phyloP scores from a whole-genome alignment of 2,888 invertebrate species.

The Rhogogaster chlorosoma region DNA sequence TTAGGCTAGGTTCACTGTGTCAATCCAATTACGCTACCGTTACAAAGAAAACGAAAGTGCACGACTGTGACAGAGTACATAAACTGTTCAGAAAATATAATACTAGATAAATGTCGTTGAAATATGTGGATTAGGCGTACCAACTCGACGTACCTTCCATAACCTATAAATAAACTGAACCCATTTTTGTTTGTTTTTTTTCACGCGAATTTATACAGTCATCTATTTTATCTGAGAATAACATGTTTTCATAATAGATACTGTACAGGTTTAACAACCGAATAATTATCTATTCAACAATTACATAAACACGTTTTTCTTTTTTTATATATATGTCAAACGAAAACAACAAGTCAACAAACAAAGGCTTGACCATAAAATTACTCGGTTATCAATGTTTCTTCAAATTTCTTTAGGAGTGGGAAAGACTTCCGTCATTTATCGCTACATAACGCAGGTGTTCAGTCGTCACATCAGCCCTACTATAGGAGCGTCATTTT shows the following conservation, averaged over 20 bases:
- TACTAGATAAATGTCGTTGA: too few relatives aligned
- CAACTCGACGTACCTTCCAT: background rate
- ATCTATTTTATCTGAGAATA: background rate
- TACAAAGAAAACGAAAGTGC: background rate
- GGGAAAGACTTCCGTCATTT: conserved; percentile 93
- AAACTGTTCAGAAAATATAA: too few relatives aligned
- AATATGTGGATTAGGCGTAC: too few relatives aligned
- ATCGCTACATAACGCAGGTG: conserved; percentile 89
- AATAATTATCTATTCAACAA: background rate
- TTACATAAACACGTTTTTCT: too few relatives aligned
- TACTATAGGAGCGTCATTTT: conserved; percentile 95
- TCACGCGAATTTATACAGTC: too few relatives aligned
- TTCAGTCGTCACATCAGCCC: conserved; percentile 88
- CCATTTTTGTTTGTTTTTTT: too few relatives aligned
- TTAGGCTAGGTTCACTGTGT: background rate
- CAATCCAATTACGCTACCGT: background rate
- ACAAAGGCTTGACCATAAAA: background rate
- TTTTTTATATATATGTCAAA: too few relatives aligned
- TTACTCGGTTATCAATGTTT: background rate
- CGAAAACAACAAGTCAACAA: too few relatives aligned
- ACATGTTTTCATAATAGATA: background rate
- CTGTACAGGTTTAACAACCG: background rate
- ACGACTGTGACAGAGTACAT: too few relatives aligned
- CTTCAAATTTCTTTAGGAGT: conserved; percentile 83
- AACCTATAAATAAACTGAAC: background rate